Evolutionary conservation across 2,888 invertebrate genomes (phyloP).

Genomic region (Eupithecia exiguata): DNA sequence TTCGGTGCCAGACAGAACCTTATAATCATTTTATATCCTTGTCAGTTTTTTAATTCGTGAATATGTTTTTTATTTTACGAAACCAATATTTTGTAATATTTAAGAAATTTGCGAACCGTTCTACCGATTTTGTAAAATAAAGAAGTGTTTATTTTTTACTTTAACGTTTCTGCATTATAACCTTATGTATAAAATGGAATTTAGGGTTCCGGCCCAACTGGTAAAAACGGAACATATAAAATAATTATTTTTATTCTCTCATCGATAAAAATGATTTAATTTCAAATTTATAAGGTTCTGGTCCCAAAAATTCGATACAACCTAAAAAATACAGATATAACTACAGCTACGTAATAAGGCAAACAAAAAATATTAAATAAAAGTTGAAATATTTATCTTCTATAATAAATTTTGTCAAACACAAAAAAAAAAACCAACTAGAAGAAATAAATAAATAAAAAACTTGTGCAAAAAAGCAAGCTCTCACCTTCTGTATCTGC

Average conservation of each 20-base stretch:
- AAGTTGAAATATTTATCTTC: background rate
- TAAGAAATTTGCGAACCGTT: background rate
- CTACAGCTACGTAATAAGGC: background rate
- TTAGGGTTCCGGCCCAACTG: background rate
- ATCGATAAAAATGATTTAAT: background rate
- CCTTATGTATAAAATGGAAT: background rate
- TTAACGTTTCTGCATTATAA: background rate
- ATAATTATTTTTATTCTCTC: background rate
- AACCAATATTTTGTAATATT: background rate
- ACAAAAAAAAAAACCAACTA: background rate
- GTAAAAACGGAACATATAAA: background rate
- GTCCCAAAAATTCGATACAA: background rate
- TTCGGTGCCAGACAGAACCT: too few relatives aligned
- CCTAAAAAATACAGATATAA: background rate
- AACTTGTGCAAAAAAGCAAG: background rate
- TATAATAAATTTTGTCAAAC: background rate
- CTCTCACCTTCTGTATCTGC: background rate
- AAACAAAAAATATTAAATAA: background rate
- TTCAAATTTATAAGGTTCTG: background rate
- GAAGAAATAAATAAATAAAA: background rate
- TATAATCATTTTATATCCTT: too few relatives aligned
- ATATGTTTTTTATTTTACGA: too few relatives aligned
- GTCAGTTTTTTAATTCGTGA: too few relatives aligned
- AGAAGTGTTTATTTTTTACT: too few relatives aligned
- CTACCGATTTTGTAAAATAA: background rate